These are phyloP conservation scores for Venusia cambrica DNA, from an alignment of 2,888 invertebrate species.

Conservation along the genomic window DNA sequence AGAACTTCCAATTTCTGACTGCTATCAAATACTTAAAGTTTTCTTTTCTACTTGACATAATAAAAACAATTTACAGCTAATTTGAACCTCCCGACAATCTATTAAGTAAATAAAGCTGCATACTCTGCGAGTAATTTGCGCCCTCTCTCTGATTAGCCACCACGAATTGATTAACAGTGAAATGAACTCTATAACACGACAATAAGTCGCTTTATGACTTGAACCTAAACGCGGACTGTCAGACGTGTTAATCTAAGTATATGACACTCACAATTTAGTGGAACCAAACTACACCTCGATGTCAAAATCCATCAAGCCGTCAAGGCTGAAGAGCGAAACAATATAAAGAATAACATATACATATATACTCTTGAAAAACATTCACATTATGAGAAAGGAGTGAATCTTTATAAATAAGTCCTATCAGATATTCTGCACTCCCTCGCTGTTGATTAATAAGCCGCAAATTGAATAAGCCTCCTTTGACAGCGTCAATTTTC, in stretches of 20 bases:
- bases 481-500: slow-evolving; percentile 79
- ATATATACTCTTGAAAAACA: too few relatives aligned
- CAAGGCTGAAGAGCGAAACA: too few relatives aligned
- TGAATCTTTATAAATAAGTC: too few relatives aligned
- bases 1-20: too few relatives aligned
- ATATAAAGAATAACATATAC: too few relatives aligned
- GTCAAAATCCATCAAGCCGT: too few relatives aligned
- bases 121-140: slow-evolving; percentile 37
- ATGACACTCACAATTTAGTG: too few relatives aligned
- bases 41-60: slow-evolving; percentile 1
- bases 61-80: slow-evolving; percentile 28
- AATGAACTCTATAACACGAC: slow-evolving; percentile 3
- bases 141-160: slow-evolving; percentile 67
- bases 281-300: too few relatives aligned
- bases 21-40: too few relatives aligned
- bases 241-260: slow-evolving; percentile 1
- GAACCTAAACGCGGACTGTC: background rate
- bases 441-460: slow-evolving; percentile 69
- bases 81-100: slow-evolving; percentile 37
- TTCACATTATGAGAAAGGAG: too few relatives aligned
- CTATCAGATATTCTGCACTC: slow-evolving; percentile 32
- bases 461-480: slow-evolving; percentile 70
- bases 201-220: background rate
- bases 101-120: slow-evolving; percentile 48
- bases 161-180: slow-evolving; percentile 51